These are phyloP conservation scores for Apistogramma diplotaenia DNA, from an alignment of 2,113 vertebrate species.

Conservation along the genomic window DNA sequence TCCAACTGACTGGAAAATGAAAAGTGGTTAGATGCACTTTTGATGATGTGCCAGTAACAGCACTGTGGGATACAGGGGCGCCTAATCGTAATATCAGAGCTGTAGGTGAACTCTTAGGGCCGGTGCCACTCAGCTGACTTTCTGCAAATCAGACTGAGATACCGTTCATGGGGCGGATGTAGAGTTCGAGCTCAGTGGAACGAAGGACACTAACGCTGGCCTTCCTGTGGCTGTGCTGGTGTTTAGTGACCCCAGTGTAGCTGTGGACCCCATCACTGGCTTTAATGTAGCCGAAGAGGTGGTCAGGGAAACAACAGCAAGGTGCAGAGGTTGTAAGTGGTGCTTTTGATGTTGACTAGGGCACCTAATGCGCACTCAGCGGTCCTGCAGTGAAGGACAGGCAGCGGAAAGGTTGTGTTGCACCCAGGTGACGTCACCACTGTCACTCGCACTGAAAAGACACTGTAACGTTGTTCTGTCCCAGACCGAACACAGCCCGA, in stretches of 20 bases:
- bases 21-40: neutral
- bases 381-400: neutral
- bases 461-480: neutral
- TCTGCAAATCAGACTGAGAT: neutral
- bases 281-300: fast-evolving
- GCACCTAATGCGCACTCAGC: neutral
- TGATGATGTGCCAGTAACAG: fast-evolving
- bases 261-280: too few relatives aligned
- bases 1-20: fast-evolving
- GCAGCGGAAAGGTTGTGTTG: neutral
- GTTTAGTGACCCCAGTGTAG: fast-evolving
- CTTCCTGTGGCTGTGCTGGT: fast-evolving
- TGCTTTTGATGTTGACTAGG: neutral
- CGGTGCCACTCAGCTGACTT: neutral
- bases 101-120: fast-evolving
- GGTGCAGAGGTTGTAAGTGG: neutral
- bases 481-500: neutral
- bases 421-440: neutral
- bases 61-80: neutral
- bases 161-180: fast-evolving
- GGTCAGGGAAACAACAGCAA: neutral
- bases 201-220: fast-evolving
- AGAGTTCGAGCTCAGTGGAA: fast-evolving
- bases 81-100: neutral
- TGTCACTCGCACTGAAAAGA: neutral